Conservation (phyloP, 2,888 invertebrate genomes). For the Tuberolachnus salignus region DNA sequence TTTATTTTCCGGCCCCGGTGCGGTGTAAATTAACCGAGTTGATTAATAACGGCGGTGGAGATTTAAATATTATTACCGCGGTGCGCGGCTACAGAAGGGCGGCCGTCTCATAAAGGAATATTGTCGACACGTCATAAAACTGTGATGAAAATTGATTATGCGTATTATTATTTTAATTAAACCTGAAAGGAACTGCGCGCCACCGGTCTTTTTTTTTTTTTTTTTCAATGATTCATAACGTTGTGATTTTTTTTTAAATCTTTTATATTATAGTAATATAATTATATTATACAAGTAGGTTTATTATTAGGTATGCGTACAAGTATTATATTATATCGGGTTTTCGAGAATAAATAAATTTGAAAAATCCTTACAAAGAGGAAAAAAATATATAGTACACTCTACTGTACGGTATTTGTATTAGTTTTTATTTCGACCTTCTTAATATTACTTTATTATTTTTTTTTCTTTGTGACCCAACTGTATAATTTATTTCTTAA, state of each 20-base stretch:
- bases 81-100: too few relatives aligned
- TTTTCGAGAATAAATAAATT: too few relatives aligned
- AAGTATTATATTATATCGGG: too few relatives aligned
- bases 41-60: slow-evolving; percentile 27
- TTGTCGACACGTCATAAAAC: slow-evolving; percentile 12
- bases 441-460: too few relatives aligned
- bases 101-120: slow-evolving; percentile 14
- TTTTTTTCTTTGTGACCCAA: too few relatives aligned
- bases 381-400: too few relatives aligned
- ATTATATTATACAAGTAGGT: neutral
- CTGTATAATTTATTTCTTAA: too few relatives aligned
- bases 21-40: slow-evolving; percentile 15
- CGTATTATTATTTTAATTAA: slow-evolving; percentile 33
- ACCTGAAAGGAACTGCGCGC: slow-evolving; percentile 4
- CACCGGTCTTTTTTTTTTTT: neutral
- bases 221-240: neutral
- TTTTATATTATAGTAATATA: too few relatives aligned
- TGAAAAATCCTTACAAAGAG: too few relatives aligned
- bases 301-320: too few relatives aligned
- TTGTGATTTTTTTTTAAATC: neutral
- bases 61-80: slow-evolving; percentile 14
- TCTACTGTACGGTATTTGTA: too few relatives aligned
- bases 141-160: slow-evolving; percentile 43
- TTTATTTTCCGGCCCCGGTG: slow-evolving; percentile 4
- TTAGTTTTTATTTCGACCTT: too few relatives aligned